phyloP scores from a whole-genome alignment of 2,888 invertebrate species.

The Drosophila pseudotalamancana region DNA sequence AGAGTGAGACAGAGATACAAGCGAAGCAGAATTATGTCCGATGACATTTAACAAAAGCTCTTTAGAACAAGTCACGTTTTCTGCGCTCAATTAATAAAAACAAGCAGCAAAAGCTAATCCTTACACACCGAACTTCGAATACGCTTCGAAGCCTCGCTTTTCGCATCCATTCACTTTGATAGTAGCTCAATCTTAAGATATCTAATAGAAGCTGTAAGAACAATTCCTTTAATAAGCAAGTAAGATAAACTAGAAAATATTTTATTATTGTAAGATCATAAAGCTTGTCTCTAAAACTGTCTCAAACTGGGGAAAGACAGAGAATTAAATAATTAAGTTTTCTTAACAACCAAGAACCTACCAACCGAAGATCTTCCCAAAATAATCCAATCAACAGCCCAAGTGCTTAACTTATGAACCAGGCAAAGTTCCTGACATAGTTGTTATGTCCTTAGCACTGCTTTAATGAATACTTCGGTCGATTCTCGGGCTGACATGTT shows the following conservation, averaged over 20 bases:
- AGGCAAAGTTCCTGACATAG: constrained; percentile 9
- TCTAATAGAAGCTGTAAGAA: no score
- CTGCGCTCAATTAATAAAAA: constrained; percentile 59
- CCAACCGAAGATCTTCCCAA: not conserved
- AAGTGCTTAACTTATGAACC: not conserved
- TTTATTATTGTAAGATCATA: no score
- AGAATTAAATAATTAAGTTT: not conserved
- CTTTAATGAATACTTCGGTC: constrained; percentile 47
- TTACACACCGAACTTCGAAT: constrained; percentile 9
- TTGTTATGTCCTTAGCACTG: constrained; percentile 12
- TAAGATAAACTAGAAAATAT: no score
- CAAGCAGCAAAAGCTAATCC: not conserved
- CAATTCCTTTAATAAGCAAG: no score
- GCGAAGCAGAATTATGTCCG: constrained; percentile 38
- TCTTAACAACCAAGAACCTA: not conserved
- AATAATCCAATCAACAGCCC: constrained; percentile 6
- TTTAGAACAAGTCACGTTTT: constrained; percentile 46
- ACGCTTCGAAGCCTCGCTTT: no score
- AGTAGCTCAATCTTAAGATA: no score
- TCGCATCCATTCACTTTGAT: no score
- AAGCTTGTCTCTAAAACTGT: no score
- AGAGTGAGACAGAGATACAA: not conserved
- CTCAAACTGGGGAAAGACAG: no score
- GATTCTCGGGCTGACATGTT: constrained; percentile 49
- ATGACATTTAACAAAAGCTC: constrained; percentile 62